Base-by-base conservation (phyloP, 2,113 vertebrate genomes). In the Numenius arquata region DNA sequence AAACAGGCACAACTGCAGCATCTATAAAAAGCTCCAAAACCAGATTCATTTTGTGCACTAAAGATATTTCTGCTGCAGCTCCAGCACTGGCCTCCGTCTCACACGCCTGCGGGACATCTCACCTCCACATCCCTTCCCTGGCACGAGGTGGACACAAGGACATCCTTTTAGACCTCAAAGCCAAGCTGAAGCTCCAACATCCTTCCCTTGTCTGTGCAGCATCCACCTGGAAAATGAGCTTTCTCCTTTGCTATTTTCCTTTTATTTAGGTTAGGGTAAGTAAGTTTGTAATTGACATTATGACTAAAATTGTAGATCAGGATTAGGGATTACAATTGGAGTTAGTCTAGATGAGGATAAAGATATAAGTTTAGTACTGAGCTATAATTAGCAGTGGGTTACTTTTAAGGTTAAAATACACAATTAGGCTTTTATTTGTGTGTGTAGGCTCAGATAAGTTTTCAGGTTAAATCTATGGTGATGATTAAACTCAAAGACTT, bases 121-220 rank as follows among this genome's bases (percentile, higher is more conserved):
- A 15, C 19, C 43, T 65, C 32, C 34, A 17, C 3, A 1, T n/a
- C 32, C 58, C n/a, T n/a, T 58, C 27, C 45, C 77, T 21, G 59
- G 43, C 53, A 68, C 0, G 0, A 34, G 34, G 2, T 9, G 27
- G n/a, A 34, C 7, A 5, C 19, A 2, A 32, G 41, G 53, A 48
- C 36, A 40, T 18, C 12, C 4, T 21, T 68, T 34, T 0, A 12
- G 38, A 30, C 29, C 48, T 21, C 45, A 62, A 40, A 89, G 40
- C 30, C 55, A 66, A 43, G 3, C 0, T 19, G 59, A 38, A 73
- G 30, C 29, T 73, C 53, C 73, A 50, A 12, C 4, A 0, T 20
- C 77, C 62, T 74, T 40, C 23, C 20, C 21, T 34, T 34, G 5
- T 23, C 68, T 53, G 4, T 61, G 43, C 26, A 73, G 38, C 12